Percentiles rank a stretch among this genome's conserved stretches.
phyloP scores from a whole-genome alignment of 2,797 vertebrate genomes.

The Sphaeramia orbicularis region DNA sequence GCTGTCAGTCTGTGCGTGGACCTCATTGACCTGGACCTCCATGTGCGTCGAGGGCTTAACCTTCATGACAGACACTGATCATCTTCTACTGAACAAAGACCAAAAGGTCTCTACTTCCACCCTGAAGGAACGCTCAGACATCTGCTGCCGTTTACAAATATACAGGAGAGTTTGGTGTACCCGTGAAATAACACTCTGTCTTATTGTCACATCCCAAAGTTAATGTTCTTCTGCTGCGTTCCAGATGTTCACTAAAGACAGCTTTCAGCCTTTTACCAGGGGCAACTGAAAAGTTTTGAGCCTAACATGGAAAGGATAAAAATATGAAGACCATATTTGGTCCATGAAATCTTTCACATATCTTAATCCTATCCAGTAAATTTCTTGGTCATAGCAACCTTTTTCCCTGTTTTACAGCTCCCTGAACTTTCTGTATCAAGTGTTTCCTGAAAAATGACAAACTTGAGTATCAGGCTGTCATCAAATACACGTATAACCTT shows the following conservation, averaged over 20 bases:
- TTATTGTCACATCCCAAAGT: background rate
- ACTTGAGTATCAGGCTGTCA: too few relatives aligned
- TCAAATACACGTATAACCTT: too few relatives aligned
- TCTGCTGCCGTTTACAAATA: background rate
- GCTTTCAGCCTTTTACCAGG: background rate
- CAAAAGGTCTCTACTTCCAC: background rate
- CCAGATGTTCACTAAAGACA: background rate
- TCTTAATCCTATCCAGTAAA: too few relatives aligned
- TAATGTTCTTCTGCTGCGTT: background rate
- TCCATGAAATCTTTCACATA: too few relatives aligned
- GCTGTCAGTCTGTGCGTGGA: constrained; percentile 89
- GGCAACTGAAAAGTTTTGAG: too few relatives aligned
- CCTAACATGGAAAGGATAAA: too few relatives aligned
- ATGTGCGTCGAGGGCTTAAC: constrained; percentile 73
- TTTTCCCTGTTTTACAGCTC: too few relatives aligned
- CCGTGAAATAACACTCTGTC: background rate
- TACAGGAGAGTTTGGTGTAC: background rate
- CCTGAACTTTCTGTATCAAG: too few relatives aligned
- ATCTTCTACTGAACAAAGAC: background rate
- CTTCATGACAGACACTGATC: background rate
- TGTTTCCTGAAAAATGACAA: too few relatives aligned
- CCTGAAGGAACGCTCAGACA: background rate
- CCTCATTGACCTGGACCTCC: constrained; percentile 84
- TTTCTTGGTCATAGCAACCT: too few relatives aligned
- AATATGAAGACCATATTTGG: too few relatives aligned